These are phyloP conservation scores for Caerostris darwini DNA, from an alignment of 1,140 invertebrate genomes.

Conservation along the genomic window DNA sequence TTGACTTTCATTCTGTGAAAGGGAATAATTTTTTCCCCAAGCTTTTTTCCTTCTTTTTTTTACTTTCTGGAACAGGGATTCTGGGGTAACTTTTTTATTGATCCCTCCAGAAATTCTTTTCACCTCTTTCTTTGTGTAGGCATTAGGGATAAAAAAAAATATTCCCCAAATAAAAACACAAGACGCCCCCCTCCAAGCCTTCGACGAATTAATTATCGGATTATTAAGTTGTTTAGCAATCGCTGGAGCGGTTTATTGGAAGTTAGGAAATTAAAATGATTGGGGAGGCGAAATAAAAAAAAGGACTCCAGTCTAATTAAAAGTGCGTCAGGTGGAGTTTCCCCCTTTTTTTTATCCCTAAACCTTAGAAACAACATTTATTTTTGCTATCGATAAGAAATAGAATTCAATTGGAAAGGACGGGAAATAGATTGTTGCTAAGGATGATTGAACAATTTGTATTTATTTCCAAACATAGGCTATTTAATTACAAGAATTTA, in stretches of 20 bases:
- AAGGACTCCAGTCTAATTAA: constrained; percentile 18
- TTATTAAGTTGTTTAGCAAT: constrained; percentile 67
- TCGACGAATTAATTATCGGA: constrained; percentile 68
- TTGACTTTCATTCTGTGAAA: constrained; percentile 50
- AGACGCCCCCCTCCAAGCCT: not conserved
- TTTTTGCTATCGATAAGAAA: not conserved
- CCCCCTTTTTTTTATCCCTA: not conserved
- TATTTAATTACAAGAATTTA: no score
- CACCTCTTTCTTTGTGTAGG: not conserved
- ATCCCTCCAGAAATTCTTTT: not conserved
- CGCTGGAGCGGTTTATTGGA: constrained; percentile 55
- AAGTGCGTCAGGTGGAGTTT: not conserved
- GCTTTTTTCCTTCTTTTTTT: not conserved
- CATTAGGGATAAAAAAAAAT: not conserved
- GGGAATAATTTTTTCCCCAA: not conserved
- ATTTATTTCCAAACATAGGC: no score
- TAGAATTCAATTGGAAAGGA: not conserved
- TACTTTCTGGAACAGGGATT: not conserved
- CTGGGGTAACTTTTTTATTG: constrained; percentile 41
- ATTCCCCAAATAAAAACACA: not conserved
- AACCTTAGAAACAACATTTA: not conserved
- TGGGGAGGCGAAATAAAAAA: not conserved
- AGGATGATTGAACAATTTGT: no score
- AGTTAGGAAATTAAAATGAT: constrained; percentile 37
- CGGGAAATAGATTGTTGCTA: no score